These are phyloP conservation scores for Drosophila vallismaia DNA, from an alignment of 2,888 invertebrate genomes.

Conservation along the genomic window DNA sequence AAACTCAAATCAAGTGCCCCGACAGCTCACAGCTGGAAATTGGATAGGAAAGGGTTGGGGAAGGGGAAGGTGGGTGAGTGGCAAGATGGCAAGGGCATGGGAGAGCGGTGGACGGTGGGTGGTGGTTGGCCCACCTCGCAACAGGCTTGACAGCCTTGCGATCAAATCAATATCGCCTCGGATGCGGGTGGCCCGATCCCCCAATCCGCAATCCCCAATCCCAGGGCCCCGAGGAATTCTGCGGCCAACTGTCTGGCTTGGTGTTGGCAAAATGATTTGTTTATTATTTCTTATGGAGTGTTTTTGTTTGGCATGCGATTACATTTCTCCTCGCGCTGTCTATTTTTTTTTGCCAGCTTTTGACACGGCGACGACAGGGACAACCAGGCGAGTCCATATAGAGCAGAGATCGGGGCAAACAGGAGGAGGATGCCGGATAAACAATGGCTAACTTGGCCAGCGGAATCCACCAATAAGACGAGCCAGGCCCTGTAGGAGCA, in stretches of 20 bases:
- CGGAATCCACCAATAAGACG: constrained; percentile 65
- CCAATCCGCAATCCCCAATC: constrained; percentile 1
- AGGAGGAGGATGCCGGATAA: constrained; percentile 37
- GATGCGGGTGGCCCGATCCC: constrained; percentile 64
- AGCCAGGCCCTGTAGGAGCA: constrained; percentile 51
- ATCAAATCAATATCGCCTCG: constrained; percentile 71
- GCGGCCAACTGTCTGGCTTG: constrained; percentile 15
- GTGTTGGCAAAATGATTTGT: constrained; percentile 65
- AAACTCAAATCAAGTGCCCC: constrained; percentile 70
- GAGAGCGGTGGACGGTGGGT: neutral
- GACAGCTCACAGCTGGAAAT: constrained; percentile 56
- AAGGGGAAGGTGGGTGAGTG: constrained; percentile 13
- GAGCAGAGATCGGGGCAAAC: constrained; percentile 10
- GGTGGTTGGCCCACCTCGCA: constrained; percentile 42
- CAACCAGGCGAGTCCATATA: constrained; percentile 59
- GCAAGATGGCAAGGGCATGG: neutral
- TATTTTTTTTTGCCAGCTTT: constrained; percentile 18
- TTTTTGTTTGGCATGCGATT: constrained; percentile 75
- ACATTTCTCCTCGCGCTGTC: constrained; percentile 35
- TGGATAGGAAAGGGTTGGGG: neutral
- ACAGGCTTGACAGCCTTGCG: constrained; percentile 56
- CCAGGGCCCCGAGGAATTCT: constrained; percentile 28
- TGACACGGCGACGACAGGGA: constrained; percentile 54
- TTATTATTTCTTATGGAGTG: constrained; percentile 79
- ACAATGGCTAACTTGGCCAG: constrained; percentile 61